These are phyloP conservation scores for Cetonia aurata DNA, from an alignment of 2,888 invertebrate genomes.

Conservation along the genomic window DNA sequence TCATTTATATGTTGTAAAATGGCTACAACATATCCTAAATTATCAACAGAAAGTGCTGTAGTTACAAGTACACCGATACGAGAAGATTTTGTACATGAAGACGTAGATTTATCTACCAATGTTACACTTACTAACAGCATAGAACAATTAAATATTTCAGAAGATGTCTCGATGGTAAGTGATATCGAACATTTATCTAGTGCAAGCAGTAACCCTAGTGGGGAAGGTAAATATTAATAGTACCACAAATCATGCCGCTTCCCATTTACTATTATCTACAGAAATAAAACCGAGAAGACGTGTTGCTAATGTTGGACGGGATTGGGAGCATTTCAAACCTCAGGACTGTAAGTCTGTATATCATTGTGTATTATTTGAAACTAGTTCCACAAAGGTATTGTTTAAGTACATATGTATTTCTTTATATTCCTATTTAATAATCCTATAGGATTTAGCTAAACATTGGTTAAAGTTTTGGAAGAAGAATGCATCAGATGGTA, in stretches of 20 bases:
- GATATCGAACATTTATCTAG: background rate
- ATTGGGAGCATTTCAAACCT: constrained; percentile 19
- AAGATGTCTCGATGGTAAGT: background rate
- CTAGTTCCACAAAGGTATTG: background rate
- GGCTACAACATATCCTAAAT: background rate
- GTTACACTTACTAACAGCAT: background rate
- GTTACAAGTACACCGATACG: constrained; percentile 15
- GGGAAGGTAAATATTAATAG: constrained; percentile 2
- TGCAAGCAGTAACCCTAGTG: background rate
- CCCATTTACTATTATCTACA: background rate
- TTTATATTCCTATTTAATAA: background rate
- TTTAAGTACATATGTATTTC: background rate
- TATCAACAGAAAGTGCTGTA: background rate
- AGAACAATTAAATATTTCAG: background rate
- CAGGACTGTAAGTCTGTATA: constrained; percentile 13
- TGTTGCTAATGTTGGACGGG: constrained; percentile 30
- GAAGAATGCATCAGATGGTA: background rate
- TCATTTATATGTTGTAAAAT: too few relatives aligned
- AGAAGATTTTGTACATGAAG: background rate
- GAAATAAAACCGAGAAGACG: background rate
- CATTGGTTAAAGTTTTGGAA: constrained; percentile 18
- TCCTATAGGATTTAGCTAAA: constrained; percentile 11
- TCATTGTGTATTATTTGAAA: constrained; percentile 3
- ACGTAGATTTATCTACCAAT: background rate
- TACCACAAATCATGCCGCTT: background rate